Evolutionary conservation across 2,888 invertebrate genomes (phyloP).

Genomic region (Cylloceria caligata): DNA sequence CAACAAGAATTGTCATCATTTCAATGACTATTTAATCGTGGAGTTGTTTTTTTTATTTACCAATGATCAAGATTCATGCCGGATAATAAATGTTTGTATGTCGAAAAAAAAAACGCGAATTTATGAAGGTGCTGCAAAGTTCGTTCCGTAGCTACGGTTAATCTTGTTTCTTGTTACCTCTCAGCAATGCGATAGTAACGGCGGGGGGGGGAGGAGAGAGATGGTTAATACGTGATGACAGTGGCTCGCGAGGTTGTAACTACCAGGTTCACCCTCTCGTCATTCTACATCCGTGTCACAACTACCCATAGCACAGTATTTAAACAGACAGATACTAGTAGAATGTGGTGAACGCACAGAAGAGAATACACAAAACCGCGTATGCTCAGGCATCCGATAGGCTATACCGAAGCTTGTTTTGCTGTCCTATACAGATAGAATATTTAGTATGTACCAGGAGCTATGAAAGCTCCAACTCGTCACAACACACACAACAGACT

Average conservation of each 20-base stretch:
- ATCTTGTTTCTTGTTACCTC: slow-evolving; percentile 57
- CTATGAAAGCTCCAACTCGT: background rate
- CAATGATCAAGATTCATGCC: slow-evolving; percentile 8
- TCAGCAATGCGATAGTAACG: slow-evolving; percentile 3
- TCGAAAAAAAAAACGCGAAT: slow-evolving; percentile 31
- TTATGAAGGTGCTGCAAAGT: slow-evolving; percentile 22
- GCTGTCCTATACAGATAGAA: slow-evolving; percentile 19
- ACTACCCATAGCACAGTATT: slow-evolving; percentile 2
- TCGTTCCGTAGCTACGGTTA: slow-evolving; percentile 54
- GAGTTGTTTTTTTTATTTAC: background rate
- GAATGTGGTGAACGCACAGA: slow-evolving; percentile 13
- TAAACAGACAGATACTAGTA: background rate
- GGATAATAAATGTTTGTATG: slow-evolving; percentile 20
- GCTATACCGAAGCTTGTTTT: slow-evolving; percentile 2
- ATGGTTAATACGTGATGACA: slow-evolving; percentile 51
- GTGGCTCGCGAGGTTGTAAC: slow-evolving; percentile 47
- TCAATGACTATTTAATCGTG: slow-evolving; percentile 2
- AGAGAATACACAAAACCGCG: slow-evolving; percentile 22
- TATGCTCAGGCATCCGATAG: slow-evolving; percentile 24
- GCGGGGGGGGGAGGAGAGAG: background rate
- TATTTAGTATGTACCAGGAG: slow-evolving; percentile 22
- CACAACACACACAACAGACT: background rate
- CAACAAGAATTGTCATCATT: background rate
- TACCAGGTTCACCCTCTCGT: slow-evolving; percentile 20
- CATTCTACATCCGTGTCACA: background rate